Percentiles rank a stretch among this genome's conserved stretches.
These are phyloP conservation scores for Orthosia cruda DNA, from an alignment of 2,888 invertebrate species.

Conservation along the genomic window DNA sequence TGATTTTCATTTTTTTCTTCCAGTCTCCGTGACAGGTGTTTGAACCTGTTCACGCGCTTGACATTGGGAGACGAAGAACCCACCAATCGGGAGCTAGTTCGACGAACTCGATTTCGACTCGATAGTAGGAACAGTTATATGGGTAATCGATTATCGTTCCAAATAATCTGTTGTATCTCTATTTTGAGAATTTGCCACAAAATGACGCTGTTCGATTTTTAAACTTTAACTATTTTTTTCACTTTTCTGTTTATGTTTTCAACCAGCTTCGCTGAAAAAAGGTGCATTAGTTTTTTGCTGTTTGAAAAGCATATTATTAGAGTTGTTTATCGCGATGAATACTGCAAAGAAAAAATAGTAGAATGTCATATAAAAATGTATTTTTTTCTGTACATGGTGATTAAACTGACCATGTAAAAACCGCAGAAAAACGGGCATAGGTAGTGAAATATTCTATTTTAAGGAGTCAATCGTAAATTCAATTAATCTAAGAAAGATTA, in stretches of 20 bases:
- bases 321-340: constrained; percentile 7
- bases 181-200: constrained; percentile 63
- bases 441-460: constrained; percentile 27
- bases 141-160: constrained; percentile 76
- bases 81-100: constrained; percentile 76
- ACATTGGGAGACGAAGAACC: constrained; percentile 79
- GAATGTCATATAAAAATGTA: constrained; percentile 24
- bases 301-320: constrained; percentile 12
- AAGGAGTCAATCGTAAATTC: constrained; percentile 16
- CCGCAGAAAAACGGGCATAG: constrained; percentile 31
- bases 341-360: constrained; percentile 4
- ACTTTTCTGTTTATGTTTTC: constrained; percentile 34
- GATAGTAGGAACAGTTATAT: constrained; percentile 74
- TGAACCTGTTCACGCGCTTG: constrained; percentile 89
- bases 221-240: constrained; percentile 35
- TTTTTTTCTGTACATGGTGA: constrained; percentile 28
- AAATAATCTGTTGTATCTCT: constrained; percentile 67
- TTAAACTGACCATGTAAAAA: constrained; percentile 21
- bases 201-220: constrained; percentile 64
- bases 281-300: not conserved
- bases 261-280: not conserved
- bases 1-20: constrained; percentile 86
- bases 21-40: constrained; percentile 83
- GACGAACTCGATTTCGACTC: constrained; percentile 78
- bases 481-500: constrained; percentile 50